Percentiles rank a stretch among this genome's conserved stretches.
Evolutionary conservation across 2,888 invertebrate genomes (phyloP).

Genomic region (Pachliopta kotzebuea): DNA sequence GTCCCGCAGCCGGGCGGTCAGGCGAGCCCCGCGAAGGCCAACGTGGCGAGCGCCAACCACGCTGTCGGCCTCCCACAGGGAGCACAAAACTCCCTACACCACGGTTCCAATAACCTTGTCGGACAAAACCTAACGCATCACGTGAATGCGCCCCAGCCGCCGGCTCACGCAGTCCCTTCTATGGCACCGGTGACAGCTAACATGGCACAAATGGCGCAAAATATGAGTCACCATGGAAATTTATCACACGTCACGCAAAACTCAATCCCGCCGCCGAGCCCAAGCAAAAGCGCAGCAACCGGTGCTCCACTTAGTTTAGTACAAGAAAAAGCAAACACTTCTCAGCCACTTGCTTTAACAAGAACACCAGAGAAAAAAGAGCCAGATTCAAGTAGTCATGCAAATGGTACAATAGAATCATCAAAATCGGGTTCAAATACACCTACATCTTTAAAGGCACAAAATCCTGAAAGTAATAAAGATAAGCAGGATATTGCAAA

Average conservation of each 20-base stretch:
- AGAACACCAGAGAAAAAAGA: conserved; percentile 73
- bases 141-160: conserved; percentile 54
- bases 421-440: conserved; percentile 60
- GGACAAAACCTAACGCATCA: conserved; percentile 68
- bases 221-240: conserved; percentile 77
- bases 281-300: conserved; percentile 58
- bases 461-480: conserved; percentile 64
- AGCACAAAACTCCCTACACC: conserved; percentile 63
- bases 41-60: conserved; percentile 69
- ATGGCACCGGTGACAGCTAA: conserved; percentile 76
- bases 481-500: conserved; percentile 71
- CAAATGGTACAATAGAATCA: conserved; percentile 71
- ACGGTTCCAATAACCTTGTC: conserved; percentile 57
- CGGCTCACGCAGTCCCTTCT: conserved; percentile 66
- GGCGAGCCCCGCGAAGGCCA: conserved; percentile 69
- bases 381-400: conserved; percentile 61
- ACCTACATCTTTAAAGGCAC: conserved; percentile 57
- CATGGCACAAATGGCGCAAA: conserved; percentile 77
- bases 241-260: conserved; percentile 69
- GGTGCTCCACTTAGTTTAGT: conserved; percentile 71
- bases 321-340: conserved; percentile 58
- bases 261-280: conserved; percentile 57
- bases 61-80: conserved; percentile 66
- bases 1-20: conserved; percentile 69
- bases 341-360: conserved; percentile 68